Evolutionary conservation across 1,140 invertebrate species (phyloP).

Genomic region (Papilio glaucus): DNA sequence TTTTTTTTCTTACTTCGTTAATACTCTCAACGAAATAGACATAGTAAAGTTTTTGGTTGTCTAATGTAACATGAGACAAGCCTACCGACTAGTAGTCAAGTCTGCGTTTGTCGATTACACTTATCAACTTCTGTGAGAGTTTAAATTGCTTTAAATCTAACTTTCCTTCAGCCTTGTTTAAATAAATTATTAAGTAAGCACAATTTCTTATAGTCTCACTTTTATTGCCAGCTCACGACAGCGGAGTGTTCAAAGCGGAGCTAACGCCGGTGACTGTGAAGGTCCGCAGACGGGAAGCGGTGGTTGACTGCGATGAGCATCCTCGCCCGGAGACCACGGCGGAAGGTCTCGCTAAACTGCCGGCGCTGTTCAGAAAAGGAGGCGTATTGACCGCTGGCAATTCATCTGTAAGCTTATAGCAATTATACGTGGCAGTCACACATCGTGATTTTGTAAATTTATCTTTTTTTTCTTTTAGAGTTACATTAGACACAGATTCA

Average conservation of each 20-base stretch:
- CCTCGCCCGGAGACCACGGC: conserved; percentile 93
- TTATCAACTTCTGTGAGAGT: too few species aligned
- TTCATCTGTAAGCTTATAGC: conserved; percentile 92
- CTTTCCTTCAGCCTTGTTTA: too few species aligned
- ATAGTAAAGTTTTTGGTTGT: too few species aligned
- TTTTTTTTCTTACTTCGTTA: too few species aligned
- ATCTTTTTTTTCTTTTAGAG: not conserved
- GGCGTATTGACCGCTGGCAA: conserved; percentile 97
- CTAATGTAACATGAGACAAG: too few species aligned
- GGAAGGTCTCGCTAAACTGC: conserved; percentile 91
- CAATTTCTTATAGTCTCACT: too few species aligned
- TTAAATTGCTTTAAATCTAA: too few species aligned
- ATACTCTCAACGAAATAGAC: too few species aligned
- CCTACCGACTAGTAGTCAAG: too few species aligned
- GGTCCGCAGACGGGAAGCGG: conserved; percentile 90
- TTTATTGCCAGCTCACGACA: conserved; percentile 89
- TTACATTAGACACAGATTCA: not conserved
- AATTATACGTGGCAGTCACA: not conserved
- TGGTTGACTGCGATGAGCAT: conserved; percentile 96
- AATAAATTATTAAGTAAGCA: too few species aligned
- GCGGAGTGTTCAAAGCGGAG: conserved; percentile 94
- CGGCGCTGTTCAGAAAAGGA: conserved; percentile 96
- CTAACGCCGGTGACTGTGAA: conserved; percentile 93
- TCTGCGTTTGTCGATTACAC: too few species aligned
- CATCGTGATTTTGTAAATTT: not conserved